Base-by-base conservation (phyloP, 2,113 vertebrate species). In the Hydrochoerus hydrochaeris region DNA sequence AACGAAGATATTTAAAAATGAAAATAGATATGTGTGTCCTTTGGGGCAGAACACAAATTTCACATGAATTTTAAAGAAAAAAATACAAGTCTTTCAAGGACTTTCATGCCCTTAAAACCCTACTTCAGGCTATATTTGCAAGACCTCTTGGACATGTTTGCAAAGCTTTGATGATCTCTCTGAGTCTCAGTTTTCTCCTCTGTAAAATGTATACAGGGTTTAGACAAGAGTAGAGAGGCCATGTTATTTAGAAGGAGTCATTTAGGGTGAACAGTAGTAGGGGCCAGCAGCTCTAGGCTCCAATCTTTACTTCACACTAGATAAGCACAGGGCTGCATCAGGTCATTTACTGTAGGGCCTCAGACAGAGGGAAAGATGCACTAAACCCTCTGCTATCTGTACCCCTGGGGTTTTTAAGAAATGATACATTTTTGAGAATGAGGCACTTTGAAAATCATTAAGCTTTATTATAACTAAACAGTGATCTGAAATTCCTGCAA, bases 381-480 rank as follows among this genome's bases (percentile, higher is more conserved):
- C 26, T 65, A 41, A 73, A 32, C n/a, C 32, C 41, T 49, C 8
- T n/a, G 20, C 52, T 82, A 0, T 69, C 9, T 32, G 46, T 73
- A 28, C 26, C 63, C n/a, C 11, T 88, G 73, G 9, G 3, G 46
- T 41, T 58, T 83, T 52, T 24, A 58, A 91, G 28, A 49, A 86
- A 19, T 69, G 57, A 46, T 52, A 62, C 62, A 28, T 62, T 93
- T 93, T 93, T 38, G n/a, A 73, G 44, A 84, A 93, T 41, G 41
- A 22, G 78, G n/a, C 52, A 82, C 65, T 90, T 87, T 13, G 24
- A 75, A 85, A 63, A 78, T 80, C 69, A n/a, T 80, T 67, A 86
- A 91, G 30, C 19, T 85, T 26, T 90, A 2, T 77, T 93, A 16
- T 95, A 69, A 6, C 38, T 46, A 52, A 93, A 94, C 89, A 88